phyloP scores from a whole-genome alignment of 2,797 vertebrate species.

The Microhierax caerulescens region DNA sequence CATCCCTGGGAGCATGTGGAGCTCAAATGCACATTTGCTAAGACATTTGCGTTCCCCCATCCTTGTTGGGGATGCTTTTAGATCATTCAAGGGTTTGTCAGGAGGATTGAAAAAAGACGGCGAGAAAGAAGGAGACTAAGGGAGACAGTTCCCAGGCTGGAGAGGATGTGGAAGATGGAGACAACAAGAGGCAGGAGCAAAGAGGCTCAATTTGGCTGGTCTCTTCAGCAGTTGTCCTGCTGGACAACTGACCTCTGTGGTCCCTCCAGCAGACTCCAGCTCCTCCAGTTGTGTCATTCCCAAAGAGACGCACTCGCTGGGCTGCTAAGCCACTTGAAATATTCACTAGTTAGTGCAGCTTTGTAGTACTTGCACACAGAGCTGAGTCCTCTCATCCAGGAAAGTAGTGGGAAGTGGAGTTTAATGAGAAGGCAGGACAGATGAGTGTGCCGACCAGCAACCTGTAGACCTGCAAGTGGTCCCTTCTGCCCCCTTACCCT shows the following conservation, averaged over 20 bases:
- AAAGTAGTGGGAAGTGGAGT: background rate
- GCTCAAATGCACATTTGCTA: slow-evolving; percentile 67
- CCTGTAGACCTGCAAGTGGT: fast-evolving
- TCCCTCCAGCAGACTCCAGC: background rate
- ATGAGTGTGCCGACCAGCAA: fast-evolving
- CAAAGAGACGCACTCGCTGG: fast-evolving
- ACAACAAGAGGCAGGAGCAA: background rate
- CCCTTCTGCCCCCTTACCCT: background rate
- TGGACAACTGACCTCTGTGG: background rate
- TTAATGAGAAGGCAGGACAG: background rate
- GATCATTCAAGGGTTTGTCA: slow-evolving; percentile 62
- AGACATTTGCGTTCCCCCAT: slow-evolving; percentile 54
- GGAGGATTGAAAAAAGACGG: background rate
- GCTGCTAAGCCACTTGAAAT: background rate
- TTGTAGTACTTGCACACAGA: background rate
- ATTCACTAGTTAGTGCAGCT: background rate
- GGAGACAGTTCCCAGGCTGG: background rate
- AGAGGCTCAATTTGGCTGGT: background rate
- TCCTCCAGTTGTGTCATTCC: background rate
- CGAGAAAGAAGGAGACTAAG: background rate
- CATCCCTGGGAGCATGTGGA: slow-evolving; percentile 60
- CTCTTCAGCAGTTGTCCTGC: background rate
- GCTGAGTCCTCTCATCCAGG: background rate
- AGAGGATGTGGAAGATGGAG: background rate
- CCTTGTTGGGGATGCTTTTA: slow-evolving; percentile 63